Base-by-base conservation (phyloP, 2,113 vertebrate species). In the Tragulus kanchil region DNA sequence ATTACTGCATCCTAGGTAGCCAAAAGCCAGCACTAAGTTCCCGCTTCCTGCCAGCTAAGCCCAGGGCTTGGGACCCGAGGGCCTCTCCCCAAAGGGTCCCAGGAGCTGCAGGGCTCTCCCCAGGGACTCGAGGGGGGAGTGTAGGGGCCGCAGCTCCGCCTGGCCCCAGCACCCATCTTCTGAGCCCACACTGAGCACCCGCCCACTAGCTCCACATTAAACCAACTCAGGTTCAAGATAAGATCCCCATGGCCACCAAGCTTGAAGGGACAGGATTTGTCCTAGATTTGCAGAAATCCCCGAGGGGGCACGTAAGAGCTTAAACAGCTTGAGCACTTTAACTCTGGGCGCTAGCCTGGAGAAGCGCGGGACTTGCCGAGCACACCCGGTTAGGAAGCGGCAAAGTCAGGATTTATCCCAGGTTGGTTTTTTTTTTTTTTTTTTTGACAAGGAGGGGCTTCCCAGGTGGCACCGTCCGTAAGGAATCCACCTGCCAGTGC, bases 81-180 rank as follows among this genome's bases (percentile, higher is more conserved):
- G 3, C 12, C 36, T 52, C 10, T 4, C 52, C 23, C 45, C 23
- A 19, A 10, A 12, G 23, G 21, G 8, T 8, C 42, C 4, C 0
- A 2, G 3, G 50, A 78, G 48, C 36, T 50, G 52, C 19, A 50
- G 50, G 54, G 3, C 10, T 58, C 28, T 62, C 81, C 15, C 52
- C 10, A 77, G 23, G 71, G 56, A 56, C 36, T 64, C 71, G 58
- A 14, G 25, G 7, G 7, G 48, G 94, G 36, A 64, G 16, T 19
- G 26, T 36, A 58, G 15, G 26, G 28, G 15, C 19, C 31, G 52
- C 28, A 12, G 21, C 4, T 13, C 36, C 31, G n/a, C 71, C 36
- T 1, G 0, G 0, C 6, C 17, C 16, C 0, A 6, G 42, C 12
- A 14, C 26, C 3, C 2, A 0, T 9, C 48, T 23, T 52, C 52